Evolutionary conservation across 2,113 vertebrate genomes (phyloP).

Genomic region (Sceloporus undulatus): DNA sequence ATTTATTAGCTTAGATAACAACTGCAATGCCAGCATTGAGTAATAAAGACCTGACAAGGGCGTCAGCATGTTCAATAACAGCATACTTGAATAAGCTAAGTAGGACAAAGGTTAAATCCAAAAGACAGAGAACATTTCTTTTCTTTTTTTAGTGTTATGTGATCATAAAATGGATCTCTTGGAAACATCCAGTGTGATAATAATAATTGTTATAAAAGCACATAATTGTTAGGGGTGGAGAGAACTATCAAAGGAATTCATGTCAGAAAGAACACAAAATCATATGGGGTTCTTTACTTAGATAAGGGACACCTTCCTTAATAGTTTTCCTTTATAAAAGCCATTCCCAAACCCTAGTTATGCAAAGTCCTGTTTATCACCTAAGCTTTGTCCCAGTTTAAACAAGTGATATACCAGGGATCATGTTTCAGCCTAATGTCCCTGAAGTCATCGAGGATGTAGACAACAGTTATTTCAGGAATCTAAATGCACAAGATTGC

Average conservation of each 20-base stretch:
- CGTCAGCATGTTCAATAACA: conserved; percentile 33
- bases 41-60: conserved; percentile 26
- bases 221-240: neutral
- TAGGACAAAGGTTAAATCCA: conserved; percentile 52
- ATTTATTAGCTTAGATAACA: conserved; percentile 47
- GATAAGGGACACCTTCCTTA: neutral
- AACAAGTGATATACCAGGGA: neutral
- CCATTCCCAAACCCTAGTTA: neutral
- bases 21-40: conserved; percentile 31
- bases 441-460: neutral
- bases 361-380: neutral
- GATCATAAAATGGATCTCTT: neutral
- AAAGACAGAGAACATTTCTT: neutral
- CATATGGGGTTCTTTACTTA: conserved; percentile 9
- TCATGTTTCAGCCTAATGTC: neutral
- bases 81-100: conserved; percentile 49
- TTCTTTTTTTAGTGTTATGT: conserved; percentile 9
- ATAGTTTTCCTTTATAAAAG: neutral
- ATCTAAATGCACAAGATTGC: neutral
- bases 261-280: conserved; percentile 2
- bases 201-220: conserved; percentile 31
- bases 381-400: neutral
- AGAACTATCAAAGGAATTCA: neutral
- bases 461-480: neutral
- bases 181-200: conserved; percentile 2